Evolutionary conservation across 2,113 vertebrate species (phyloP).

Genomic region (Amblyopsis rosae): DNA sequence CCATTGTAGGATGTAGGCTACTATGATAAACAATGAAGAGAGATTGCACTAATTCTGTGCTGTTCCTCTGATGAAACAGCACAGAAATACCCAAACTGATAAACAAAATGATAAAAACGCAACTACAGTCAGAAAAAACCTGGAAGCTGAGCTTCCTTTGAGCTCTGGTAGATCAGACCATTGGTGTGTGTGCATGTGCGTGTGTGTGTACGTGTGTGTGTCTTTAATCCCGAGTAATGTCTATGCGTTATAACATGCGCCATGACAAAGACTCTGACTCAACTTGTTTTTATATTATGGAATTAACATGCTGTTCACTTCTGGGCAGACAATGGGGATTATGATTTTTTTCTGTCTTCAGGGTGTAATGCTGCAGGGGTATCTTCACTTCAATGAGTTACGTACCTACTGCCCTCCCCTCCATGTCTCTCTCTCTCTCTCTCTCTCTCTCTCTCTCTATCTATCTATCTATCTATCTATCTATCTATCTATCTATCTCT

Average conservation of each 20-base stretch:
- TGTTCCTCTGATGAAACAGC: too few relatives aligned
- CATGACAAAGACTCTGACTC: constrained; percentile 51
- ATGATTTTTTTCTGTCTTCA: constrained; percentile 41
- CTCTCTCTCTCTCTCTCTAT: background rate
- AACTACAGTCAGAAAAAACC: too few relatives aligned
- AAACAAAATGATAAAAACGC: too few relatives aligned
- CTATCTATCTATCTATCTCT: background rate
- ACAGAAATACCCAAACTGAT: too few relatives aligned
- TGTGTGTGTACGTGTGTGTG: constrained; percentile 8
- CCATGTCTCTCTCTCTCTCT: background rate
- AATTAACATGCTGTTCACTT: constrained; percentile 35
- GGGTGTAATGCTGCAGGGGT: constrained; percentile 56
- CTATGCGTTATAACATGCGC: constrained; percentile 36
- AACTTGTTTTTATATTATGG: constrained; percentile 29
- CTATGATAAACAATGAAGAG: too few relatives aligned
- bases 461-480: background rate
- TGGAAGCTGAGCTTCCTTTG: too few relatives aligned
- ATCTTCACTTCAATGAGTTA: constrained; percentile 48
- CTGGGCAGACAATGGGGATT: constrained; percentile 1
- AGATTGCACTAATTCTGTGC: too few relatives aligned
- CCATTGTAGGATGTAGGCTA: too few relatives aligned
- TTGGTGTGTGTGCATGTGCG: constrained; percentile 5
- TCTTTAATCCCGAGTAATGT: constrained; percentile 8
- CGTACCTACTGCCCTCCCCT: constrained; percentile 6
- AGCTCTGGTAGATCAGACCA: too few relatives aligned